These are phyloP conservation scores for Eueides isabella DNA, from an alignment of 1,140 invertebrate species.

Conservation along the genomic window DNA sequence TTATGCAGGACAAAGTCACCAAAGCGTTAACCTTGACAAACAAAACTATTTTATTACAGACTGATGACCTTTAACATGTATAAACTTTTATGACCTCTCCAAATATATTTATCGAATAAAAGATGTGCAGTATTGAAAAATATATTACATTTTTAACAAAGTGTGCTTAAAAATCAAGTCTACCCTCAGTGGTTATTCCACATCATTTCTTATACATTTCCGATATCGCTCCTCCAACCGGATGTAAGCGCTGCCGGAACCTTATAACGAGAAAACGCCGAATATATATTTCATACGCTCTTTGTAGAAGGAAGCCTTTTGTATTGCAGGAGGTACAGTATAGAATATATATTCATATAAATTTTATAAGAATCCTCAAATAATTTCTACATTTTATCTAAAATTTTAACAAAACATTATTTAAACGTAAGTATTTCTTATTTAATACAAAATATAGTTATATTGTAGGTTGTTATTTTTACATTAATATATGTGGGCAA, in stretches of 20 bases:
- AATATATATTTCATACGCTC: conserved; percentile 38
- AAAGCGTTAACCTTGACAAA: conserved; percentile 49
- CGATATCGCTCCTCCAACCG: conserved; percentile 60
- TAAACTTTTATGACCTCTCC: background rate
- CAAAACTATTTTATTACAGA: conserved; percentile 24
- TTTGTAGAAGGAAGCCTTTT: conserved; percentile 29
- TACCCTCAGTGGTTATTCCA: conserved; percentile 42
- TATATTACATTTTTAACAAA: conserved; percentile 30
- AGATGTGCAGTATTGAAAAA: conserved; percentile 1
- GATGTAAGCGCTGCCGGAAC: conserved; percentile 61
- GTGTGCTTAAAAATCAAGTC: conserved; percentile 36
- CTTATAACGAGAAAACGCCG: conserved; percentile 63
- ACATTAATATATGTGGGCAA: background rate
- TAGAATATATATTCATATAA: conserved; percentile 14
- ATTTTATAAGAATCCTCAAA: background rate
- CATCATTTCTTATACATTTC: conserved; percentile 63
- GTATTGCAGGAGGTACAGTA: background rate
- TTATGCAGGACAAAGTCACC: conserved; percentile 44
- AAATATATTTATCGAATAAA: background rate
- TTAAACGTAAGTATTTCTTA: background rate
- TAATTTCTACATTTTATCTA: background rate
- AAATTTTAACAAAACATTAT: background rate
- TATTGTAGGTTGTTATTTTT: background rate
- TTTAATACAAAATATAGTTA: too few relatives aligned
- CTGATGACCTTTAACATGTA: background rate